These are phyloP conservation scores for Carcina quercana DNA, from an alignment of 2,888 invertebrate species.

Conservation along the genomic window DNA sequence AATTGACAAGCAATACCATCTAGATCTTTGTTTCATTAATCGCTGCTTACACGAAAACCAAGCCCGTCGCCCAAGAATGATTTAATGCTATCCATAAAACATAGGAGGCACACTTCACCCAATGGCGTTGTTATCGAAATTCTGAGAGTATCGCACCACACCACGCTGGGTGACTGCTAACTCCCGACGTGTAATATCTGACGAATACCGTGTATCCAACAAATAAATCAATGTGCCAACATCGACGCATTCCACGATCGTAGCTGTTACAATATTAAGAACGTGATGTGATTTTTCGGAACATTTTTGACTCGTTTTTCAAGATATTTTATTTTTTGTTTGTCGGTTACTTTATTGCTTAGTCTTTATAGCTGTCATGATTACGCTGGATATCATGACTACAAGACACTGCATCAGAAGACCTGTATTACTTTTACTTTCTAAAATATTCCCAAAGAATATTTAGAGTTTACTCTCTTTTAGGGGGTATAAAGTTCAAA, in stretches of 20 bases:
- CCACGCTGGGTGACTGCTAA: background rate
- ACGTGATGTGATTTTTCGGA: slow-evolving; percentile 40
- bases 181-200: slow-evolving; percentile 20
- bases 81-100: slow-evolving; percentile 1
- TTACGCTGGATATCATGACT: too few relatives aligned
- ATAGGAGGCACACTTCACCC: too few relatives aligned
- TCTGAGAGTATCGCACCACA: background rate
- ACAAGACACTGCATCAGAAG: too few relatives aligned
- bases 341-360: too few relatives aligned
- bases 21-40: too few relatives aligned
- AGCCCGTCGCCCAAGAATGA: background rate
- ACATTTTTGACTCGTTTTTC: background rate
- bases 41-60: background rate
- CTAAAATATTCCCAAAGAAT: too few relatives aligned
- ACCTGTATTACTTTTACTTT: too few relatives aligned
- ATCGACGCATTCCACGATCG: slow-evolving; percentile 25
- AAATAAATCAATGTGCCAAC: slow-evolving; percentile 51
- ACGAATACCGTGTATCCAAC: slow-evolving; percentile 20
- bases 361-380: too few relatives aligned
- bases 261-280: slow-evolving; percentile 42
- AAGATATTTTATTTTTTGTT: too few relatives aligned
- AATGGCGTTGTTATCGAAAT: background rate
- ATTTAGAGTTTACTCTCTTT: too few relatives aligned
- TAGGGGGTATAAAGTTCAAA: too few relatives aligned
- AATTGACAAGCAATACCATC: too few relatives aligned